These are phyloP conservation scores for Andinoacara biseriatus DNA, from an alignment of 2,113 vertebrate genomes.

Conservation along the genomic window DNA sequence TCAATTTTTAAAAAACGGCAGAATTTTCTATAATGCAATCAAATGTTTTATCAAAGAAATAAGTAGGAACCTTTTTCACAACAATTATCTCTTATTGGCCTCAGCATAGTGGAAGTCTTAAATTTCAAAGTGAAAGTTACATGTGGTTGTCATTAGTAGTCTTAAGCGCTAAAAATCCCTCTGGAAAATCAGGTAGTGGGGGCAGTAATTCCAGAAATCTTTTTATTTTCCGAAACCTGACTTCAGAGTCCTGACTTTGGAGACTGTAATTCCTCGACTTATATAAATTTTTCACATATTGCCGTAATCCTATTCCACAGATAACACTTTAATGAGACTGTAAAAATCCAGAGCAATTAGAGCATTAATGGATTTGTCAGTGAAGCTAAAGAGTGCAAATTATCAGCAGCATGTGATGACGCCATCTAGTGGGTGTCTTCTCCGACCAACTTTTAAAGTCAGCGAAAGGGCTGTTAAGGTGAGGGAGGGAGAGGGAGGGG, in stretches of 20 bases:
- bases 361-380: conserved; percentile 60
- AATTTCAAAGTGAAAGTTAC: no score
- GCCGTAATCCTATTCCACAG: conserved; percentile 10
- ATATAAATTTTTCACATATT: background rate
- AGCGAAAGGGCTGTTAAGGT: background rate
- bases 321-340: conserved; percentile 46
- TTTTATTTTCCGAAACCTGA: background rate
- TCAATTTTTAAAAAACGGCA: no score
- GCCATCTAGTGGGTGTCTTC: conserved; percentile 76
- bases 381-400: conserved; percentile 23
- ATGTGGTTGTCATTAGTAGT: no score
- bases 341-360: conserved; percentile 51
- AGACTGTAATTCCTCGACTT: background rate
- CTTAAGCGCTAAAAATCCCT: no score
- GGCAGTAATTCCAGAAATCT: background rate
- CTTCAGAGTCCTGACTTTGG: background rate
- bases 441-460: conserved; percentile 21
- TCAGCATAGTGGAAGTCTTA: no score
- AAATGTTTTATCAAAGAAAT: no score
- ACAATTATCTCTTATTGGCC: no score
- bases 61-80: no score
- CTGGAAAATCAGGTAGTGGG: no score
- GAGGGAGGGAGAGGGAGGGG: background rate
- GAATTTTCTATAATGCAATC: no score
- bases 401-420: conserved; percentile 52